phyloP scores from a whole-genome alignment of 2,888 invertebrate genomes.

The Piscicola geometra region DNA sequence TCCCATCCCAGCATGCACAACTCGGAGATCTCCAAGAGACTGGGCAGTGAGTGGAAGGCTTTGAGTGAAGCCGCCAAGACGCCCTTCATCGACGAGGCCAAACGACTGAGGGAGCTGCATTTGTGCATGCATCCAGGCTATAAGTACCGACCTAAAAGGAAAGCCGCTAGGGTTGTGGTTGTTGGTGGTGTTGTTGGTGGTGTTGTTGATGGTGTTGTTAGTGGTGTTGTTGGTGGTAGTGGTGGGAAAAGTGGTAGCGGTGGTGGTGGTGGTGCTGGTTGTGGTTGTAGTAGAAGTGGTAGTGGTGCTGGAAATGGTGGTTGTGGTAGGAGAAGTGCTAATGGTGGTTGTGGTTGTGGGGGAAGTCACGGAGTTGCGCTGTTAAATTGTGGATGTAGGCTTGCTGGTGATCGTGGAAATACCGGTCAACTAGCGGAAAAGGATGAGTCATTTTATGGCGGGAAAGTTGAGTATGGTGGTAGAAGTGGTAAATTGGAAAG shows the following conservation, averaged over 20 bases:
- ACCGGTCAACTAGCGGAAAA: no score
- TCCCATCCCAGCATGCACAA: conserved; percentile 30
- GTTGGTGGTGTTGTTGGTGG: neutral
- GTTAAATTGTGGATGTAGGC: no score
- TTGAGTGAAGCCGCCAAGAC: conserved; percentile 22
- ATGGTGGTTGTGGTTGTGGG: no score
- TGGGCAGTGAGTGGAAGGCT: conserved; percentile 23
- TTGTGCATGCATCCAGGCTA: conserved; percentile 27
- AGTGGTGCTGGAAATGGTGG: no score
- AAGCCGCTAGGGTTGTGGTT: neutral
- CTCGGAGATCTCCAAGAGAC: conserved; percentile 26
- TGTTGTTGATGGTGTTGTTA: neutral
- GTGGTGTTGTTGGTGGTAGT: neutral
- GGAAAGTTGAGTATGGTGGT: no score
- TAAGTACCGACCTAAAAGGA: conserved; percentile 29
- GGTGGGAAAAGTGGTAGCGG: neutral
- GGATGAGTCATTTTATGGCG: no score
- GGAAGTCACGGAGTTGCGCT: no score
- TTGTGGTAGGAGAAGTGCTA: no score
- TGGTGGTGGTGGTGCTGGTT: neutral
- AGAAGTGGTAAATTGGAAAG: no score
- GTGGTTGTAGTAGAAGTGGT: no score
- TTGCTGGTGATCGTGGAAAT: no score
- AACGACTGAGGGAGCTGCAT: conserved; percentile 18
- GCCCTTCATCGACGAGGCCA: conserved; percentile 31